Base-by-base conservation (phyloP, 1,140 invertebrate genomes). In the Amphibalanus amphitrite region DNA sequence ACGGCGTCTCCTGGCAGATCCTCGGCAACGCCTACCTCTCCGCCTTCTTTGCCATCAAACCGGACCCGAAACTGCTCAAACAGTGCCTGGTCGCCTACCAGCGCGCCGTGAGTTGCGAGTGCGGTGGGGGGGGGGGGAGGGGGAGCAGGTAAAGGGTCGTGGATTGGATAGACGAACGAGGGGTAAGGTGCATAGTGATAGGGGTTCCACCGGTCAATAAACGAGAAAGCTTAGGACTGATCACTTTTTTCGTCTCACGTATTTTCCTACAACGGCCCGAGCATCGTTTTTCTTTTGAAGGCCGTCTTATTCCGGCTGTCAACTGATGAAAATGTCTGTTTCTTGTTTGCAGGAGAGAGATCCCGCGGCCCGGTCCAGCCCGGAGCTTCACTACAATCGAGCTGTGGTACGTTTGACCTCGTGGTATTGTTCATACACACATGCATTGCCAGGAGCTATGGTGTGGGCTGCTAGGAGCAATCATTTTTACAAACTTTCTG, bases 381-480 rank as follows among this genome's bases (percentile, higher is more conserved):
- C 90, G 1, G 90, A 93, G 83, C 82, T 94, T 47, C 89, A 91
- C 82, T 92, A 88, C 78, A 95, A 93, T 79, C 89, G 90, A 84
- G 90, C 86, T 71, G 85, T 90, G 76, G 90, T 93, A 83, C 86
- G 79, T 79, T 15, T 15, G 33, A n/a, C n/a, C n/a, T n/a, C n/a
- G n/a, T n/a, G n/a, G n/a, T n/a, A n/a, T n/a, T n/a, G n/a, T n/a
- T n/a, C n/a, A n/a, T n/a, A n/a, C n/a, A n/a, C n/a, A n/a, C n/a
- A n/a, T n/a, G n/a, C n/a, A n/a, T n/a, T n/a, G n/a, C n/a, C n/a
- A n/a, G n/a, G n/a, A n/a, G n/a, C n/a, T n/a, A n/a, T n/a, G n/a
- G n/a, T n/a, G n/a, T n/a, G n/a, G n/a, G n/a, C n/a, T n/a, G n/a
- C n/a, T n/a, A n/a, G n/a, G n/a, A n/a, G n/a, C n/a, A n/a, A n/a